Evolutionary conservation across 2,888 invertebrate genomes (phyloP), one percentile per base, ranked within the genome.

Genomic region (Phlogophora meticulosa): DNA sequence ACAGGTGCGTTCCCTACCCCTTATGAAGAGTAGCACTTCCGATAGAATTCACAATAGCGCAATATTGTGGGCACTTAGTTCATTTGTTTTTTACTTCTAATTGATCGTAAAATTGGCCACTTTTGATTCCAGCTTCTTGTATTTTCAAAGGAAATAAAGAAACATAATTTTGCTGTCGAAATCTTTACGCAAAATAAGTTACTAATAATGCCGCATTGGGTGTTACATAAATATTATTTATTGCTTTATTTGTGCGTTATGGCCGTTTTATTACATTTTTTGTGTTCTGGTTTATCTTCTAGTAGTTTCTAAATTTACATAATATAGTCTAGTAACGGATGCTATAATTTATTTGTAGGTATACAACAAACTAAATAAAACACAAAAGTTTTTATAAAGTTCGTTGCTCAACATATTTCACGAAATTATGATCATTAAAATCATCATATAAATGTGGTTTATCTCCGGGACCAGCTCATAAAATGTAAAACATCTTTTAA

Each of bases 281-380:
- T 53, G 17, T 55, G 72, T 40, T 15, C 9, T 28, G 28, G 4
- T 66, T 72, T 81, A 78, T 76, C 79, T 80, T 75, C 71, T 82
- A 76, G 77, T 82, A 84, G 81, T 72, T 67, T 42, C 42, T 61
- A 79, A 67, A 89, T 90, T 90, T 84, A 67, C 86, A 87, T 89
- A 80, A 15, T 55, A 64, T 78, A 69, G n/a, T 68, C 7, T 24
- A 28, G 38, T 17, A 34, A 9, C 51, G 28, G 20, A 56, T 58
- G 46, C 43, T 28, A 40, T 42, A 58, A 40, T 45, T 43, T 48
- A 38, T 58, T 42, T 40, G 22, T 58, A 24, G 13, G 53, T 59
- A 51, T 32, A 38, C n/a, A 40, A 10, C 17, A 38, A 58, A 28
- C 1, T 62, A 43, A 66, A 28, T 28, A 49, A 43, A 53, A 43